phyloP scores from a whole-genome alignment of 2,797 vertebrate species.

The Cirrhinus mrigala region DNA sequence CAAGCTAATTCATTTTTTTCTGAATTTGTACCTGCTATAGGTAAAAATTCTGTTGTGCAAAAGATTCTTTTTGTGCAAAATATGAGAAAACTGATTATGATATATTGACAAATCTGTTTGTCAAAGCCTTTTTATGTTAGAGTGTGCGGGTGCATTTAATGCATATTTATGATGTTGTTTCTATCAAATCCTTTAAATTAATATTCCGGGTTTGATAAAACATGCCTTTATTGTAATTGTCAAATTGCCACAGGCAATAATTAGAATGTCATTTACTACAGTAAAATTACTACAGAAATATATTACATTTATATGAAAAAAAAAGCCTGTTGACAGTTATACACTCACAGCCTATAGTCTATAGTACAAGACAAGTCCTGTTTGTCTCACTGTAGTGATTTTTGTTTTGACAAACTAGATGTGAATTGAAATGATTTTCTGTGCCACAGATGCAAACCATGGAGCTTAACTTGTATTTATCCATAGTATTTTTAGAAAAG shows the following conservation, averaged over 20 bases:
- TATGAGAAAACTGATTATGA: neutral
- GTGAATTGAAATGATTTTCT: neutral
- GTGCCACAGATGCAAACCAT: neutral
- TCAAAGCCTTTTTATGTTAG: neutral
- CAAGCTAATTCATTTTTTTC: constrained; percentile 39
- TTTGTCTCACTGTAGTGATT: neutral
- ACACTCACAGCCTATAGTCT: neutral
- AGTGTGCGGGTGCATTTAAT: neutral
- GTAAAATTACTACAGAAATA: neutral
- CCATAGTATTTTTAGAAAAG: neutral
- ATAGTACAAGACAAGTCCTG: neutral
- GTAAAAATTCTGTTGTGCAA: neutral
- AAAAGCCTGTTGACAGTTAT: neutral
- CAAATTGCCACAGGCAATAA: neutral
- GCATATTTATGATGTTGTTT: neutral
- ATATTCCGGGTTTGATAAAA: neutral
- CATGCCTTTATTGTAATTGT: neutral
- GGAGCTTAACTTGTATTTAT: neutral
- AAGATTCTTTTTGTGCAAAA: neutral
- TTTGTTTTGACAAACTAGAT: neutral
- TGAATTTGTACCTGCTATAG: constrained; percentile 44
- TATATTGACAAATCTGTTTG: neutral
- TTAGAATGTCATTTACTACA: too few species aligned
- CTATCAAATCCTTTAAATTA: neutral
- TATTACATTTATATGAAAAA: neutral